phyloP scores from a whole-genome alignment of 2,113 vertebrate genomes.

The Charadrius vociferus region DNA sequence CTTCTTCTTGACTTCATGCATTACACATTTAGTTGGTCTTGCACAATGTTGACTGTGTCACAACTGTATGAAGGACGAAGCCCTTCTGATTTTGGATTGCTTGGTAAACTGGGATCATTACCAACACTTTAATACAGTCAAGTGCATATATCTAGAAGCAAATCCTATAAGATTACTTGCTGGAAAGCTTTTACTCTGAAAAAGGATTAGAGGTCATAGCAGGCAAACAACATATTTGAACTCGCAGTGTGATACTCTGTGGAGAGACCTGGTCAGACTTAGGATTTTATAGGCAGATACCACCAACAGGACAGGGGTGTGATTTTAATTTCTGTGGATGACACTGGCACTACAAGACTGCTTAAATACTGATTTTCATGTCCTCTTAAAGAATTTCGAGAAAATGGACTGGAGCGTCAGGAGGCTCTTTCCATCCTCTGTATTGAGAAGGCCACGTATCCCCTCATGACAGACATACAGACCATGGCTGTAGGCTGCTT shows the following conservation, averaged over 20 bases:
- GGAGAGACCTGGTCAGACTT: neutral
- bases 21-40: neutral
- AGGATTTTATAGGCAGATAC: neutral
- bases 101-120: neutral
- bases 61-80: neutral
- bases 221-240: neutral
- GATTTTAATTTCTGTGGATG: neutral
- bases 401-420: neutral
- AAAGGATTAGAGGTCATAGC: conserved; percentile 12
- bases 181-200: conserved; percentile 35
- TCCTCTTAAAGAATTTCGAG: neutral
- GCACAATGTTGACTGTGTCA: neutral
- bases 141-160: conserved; percentile 14
- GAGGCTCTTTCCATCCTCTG: neutral
- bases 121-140: neutral
- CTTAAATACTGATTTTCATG: neutral
- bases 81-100: conserved; percentile 6
- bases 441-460: neutral
- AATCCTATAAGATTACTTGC: conserved; percentile 25
- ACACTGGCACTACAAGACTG: neutral
- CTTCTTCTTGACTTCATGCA: neutral
- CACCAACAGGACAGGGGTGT: neutral
- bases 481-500: neutral
- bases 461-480: neutral
- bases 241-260: neutral